These are phyloP conservation scores for Heptranchias perlo DNA, from an alignment of 2,113 vertebrate species.

Conservation along the genomic window DNA sequence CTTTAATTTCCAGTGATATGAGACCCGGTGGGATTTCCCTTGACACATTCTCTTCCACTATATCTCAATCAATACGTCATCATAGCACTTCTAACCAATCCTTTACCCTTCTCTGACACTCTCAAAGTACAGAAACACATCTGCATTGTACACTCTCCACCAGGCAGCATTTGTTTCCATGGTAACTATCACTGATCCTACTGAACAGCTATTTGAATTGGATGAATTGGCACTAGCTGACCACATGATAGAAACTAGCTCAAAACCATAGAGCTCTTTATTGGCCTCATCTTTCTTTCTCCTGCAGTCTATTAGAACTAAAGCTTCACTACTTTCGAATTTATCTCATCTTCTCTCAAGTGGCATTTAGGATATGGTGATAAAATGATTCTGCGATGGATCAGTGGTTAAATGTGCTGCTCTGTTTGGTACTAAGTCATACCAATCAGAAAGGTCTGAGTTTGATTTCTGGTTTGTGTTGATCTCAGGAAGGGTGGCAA, in stretches of 20 bases:
- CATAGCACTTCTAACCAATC: no score
- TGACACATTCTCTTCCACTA: background rate
- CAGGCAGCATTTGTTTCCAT: conserved; percentile 21
- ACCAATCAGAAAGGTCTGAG: background rate
- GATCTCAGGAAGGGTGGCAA: no score
- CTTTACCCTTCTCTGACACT: background rate
- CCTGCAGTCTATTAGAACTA: background rate
- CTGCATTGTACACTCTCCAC: background rate
- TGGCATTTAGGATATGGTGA: background rate
- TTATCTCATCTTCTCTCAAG: background rate
- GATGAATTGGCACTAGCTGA: background rate
- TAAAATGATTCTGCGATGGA: background rate
- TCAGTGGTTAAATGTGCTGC: background rate
- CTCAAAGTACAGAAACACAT: background rate
- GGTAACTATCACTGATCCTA: background rate
- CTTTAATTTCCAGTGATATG: background rate
- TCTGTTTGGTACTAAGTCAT: background rate
- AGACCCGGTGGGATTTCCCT: background rate
- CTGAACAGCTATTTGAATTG: background rate
- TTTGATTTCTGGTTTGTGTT: background rate
- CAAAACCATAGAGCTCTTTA: background rate
- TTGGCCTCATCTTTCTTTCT: background rate
- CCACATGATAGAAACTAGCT: background rate
- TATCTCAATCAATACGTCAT: background rate
- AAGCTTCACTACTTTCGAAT: background rate